These are phyloP conservation scores for Heterodera schachtii DNA, from an alignment of 1,140 invertebrate species.

Conservation along the genomic window DNA sequence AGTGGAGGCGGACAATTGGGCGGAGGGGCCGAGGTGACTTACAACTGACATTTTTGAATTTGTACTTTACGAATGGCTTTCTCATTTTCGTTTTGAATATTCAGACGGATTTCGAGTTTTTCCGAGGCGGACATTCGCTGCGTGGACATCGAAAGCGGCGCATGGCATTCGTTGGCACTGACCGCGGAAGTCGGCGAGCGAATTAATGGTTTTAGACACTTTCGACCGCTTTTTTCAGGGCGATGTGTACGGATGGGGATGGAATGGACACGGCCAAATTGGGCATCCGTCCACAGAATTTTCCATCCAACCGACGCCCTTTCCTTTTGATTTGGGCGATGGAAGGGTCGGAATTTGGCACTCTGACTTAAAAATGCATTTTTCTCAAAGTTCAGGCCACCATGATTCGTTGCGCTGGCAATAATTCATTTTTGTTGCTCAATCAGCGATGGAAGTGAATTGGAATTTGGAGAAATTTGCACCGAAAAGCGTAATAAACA, in stretches of 20 bases:
- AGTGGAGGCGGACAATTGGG: slow-evolving; percentile 24
- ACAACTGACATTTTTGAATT: not conserved
- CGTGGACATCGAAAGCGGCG: not conserved
- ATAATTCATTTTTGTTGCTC: slow-evolving; percentile 18
- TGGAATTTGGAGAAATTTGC: slow-evolving; percentile 2
- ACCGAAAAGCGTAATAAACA: not conserved
- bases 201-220: not conserved
- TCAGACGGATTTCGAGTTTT: slow-evolving; percentile 4
- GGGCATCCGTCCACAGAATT: slow-evolving; percentile 26
- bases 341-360: slow-evolving; percentile 6
- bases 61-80: not conserved
- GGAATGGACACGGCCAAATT: slow-evolving; percentile 33
- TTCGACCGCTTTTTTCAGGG: slow-evolving; percentile 13
- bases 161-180: slow-evolving; percentile 20
- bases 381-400: slow-evolving; percentile 3
- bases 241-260: slow-evolving; percentile 37
- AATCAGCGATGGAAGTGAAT: slow-evolving; percentile 8
- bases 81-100: not conserved
- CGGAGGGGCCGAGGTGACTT: not conserved
- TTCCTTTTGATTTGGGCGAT: slow-evolving; percentile 34
- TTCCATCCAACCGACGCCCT: slow-evolving; percentile 25
- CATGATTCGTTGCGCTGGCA: slow-evolving; percentile 13
- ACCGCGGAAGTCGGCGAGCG: slow-evolving; percentile 5
- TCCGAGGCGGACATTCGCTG: slow-evolving; percentile 11
- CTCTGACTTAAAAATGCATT: not conserved